These are phyloP conservation scores for Amorpha juglandis DNA, from an alignment of 2,888 invertebrate species.

Conservation along the genomic window DNA sequence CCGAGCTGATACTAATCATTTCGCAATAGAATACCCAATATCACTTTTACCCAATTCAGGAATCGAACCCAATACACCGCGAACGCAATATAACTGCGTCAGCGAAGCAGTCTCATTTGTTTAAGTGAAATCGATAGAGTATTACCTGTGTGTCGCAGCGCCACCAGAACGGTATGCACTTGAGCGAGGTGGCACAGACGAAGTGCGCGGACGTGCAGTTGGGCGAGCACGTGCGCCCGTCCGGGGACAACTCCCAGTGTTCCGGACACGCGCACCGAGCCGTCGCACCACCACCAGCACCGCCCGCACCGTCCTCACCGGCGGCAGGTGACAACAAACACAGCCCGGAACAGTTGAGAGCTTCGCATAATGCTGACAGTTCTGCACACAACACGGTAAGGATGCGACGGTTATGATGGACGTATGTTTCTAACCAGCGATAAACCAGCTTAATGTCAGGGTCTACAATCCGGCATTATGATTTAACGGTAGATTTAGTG, in stretches of 20 bases:
- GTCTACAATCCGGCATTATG: too few relatives aligned
- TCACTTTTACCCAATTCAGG: too few relatives aligned
- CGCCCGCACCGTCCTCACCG: constrained; percentile 43
- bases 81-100: too few relatives aligned
- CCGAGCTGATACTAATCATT: too few relatives aligned
- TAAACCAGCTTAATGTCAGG: too few relatives aligned
- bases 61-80: too few relatives aligned
- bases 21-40: too few relatives aligned
- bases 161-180: constrained; percentile 94
- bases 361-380: constrained; percentile 82
- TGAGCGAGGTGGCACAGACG: constrained; percentile 90
- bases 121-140: background rate
- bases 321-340: constrained; percentile 89
- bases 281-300: constrained; percentile 35
- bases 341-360: constrained; percentile 90
- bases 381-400: constrained; percentile 40
- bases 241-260: constrained; percentile 87
- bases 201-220: constrained; percentile 93
- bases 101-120: too few relatives aligned
- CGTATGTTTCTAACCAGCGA: too few relatives aligned
- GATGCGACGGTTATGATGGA: too few relatives aligned
- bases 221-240: constrained; percentile 87
- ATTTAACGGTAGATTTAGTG: too few relatives aligned
- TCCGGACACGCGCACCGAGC: constrained; percentile 91
- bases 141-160: constrained; percentile 70